These are phyloP conservation scores for Zoanthus solanderi DNA, from an alignment of 92 coral and sea anemone genomes.

Conservation along the genomic window DNA sequence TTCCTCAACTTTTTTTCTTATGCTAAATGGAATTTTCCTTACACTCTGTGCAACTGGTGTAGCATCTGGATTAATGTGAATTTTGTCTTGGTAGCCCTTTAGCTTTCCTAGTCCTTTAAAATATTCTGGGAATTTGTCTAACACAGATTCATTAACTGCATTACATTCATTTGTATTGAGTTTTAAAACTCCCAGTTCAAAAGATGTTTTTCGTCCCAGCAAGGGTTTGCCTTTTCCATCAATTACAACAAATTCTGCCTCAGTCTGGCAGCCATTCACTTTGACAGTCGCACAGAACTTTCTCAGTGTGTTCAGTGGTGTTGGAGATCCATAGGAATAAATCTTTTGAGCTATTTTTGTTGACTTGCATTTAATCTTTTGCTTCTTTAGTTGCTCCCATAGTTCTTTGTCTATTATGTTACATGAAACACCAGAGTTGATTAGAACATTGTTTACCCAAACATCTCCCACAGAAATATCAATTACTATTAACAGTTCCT, in stretches of 20 bases:
- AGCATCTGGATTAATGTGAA: constrained; percentile 6
- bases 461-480: background rate
- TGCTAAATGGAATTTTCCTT: background rate
- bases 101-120: constrained; percentile 13
- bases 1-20: too few species aligned
- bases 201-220: constrained; percentile 15
- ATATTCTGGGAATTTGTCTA: constrained; percentile 24
- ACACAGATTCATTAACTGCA: background rate
- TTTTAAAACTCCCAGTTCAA: background rate
- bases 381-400: too few species aligned
- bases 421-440: constrained; percentile 29
- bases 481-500: too few species aligned
- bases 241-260: constrained; percentile 43
- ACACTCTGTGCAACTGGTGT: constrained; percentile 25
- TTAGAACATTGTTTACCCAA: constrained; percentile 5
- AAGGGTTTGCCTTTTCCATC: constrained; percentile 40
- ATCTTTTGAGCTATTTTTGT: constrained; percentile 15
- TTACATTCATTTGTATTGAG: too few species aligned
- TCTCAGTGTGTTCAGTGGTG: too few species aligned
- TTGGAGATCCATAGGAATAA: constrained; percentile 34
- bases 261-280: constrained; percentile 27
- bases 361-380: constrained; percentile 38
- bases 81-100: background rate
- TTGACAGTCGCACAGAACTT: background rate
- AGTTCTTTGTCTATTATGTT: constrained; percentile 29